phyloP scores from a whole-genome alignment of 35 echinoderm and acorn worm species.

The Apostichopus japonicus region DNA sequence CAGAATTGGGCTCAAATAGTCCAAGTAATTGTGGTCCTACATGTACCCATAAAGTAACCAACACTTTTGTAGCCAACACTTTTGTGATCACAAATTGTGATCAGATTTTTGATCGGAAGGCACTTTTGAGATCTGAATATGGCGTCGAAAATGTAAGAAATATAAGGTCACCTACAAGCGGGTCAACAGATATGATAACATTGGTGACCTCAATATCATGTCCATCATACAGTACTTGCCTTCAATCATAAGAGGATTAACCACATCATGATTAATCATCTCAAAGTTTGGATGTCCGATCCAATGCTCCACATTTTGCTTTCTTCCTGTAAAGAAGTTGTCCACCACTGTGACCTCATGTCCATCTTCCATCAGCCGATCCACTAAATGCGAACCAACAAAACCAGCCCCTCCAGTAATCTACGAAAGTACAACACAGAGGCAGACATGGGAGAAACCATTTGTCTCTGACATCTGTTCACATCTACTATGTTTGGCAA shows the following conservation, averaged over 20 bases:
- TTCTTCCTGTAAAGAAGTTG: conserved; percentile 96
- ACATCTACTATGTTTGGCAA: too few relatives aligned
- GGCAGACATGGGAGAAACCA: background rate
- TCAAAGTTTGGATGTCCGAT: conserved; percentile 95
- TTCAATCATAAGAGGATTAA: conserved; percentile 91
- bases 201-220: too few relatives aligned
- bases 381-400: background rate
- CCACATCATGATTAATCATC: conserved; percentile 95
- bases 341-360: conserved; percentile 96
- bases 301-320: conserved; percentile 94
- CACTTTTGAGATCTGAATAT: too few relatives aligned
- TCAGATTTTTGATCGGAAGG: too few relatives aligned
- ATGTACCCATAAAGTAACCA: too few relatives aligned
- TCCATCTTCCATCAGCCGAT: background rate
- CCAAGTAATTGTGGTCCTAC: too few relatives aligned
- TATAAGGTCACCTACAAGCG: too few relatives aligned
- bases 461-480: background rate
- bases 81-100: too few relatives aligned
- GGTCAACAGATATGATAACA: too few relatives aligned
- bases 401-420: conserved; percentile 19
- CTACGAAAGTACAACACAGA: conserved; percentile 10
- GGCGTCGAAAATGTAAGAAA: too few relatives aligned
- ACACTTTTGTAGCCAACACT: too few relatives aligned
- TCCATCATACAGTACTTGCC: conserved; percentile 13
- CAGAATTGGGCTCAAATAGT: too few relatives aligned